Evolutionary conservation across 1,140 invertebrate genomes (phyloP), one percentile per base, ranked within the genome.

Genomic region (Drosophila simulans): DNA sequence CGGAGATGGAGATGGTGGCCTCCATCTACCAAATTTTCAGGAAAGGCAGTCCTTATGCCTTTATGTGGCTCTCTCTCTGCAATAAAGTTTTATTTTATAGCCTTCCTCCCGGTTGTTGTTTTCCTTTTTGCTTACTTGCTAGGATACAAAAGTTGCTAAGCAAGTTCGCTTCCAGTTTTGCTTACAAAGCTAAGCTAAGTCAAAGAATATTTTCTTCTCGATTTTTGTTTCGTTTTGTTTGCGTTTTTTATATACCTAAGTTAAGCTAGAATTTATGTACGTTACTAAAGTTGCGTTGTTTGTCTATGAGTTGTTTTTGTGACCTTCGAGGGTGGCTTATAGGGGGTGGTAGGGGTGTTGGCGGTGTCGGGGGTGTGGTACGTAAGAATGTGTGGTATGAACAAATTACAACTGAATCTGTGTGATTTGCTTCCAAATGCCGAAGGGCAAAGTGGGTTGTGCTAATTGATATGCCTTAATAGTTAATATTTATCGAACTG

Each of bases 51-150:
- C 66, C 65, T 70, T 69, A 70, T 70, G 49, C 42, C 54, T 65
- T 73, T 77, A 72, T 71, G 77, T n/a, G 25, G 59, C 58, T 56
- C 45, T 59, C 83, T 86, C 43, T 69, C 83, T 88, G 84, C 53
- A 89, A 89, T 80, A 88, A 80, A 88, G 84, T 89, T 88, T 84
- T 73, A 89, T 73, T 89, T 84, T 80, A 71, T 77, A 75, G 70
- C 73, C 75, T 54, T 55, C 62, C 49, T 77, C 53, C 34, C 49
- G 40, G 48, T 68, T 66, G 53, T 52, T 40, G 49, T 75, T 52
- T 40, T 75, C 52, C 53, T 57, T 84, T 73, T 70, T 71, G 40
- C 60, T 66, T 78, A 72, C 64, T 82, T 82, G 77, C 68, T 62
- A 54, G 46, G 60, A 48, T 72, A 65, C 49, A 65, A 76, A 57